Percentiles rank a stretch among this genome's conserved stretches.
phyloP scores from a whole-genome alignment of 2,888 invertebrate species.

The Arge pagana region DNA sequence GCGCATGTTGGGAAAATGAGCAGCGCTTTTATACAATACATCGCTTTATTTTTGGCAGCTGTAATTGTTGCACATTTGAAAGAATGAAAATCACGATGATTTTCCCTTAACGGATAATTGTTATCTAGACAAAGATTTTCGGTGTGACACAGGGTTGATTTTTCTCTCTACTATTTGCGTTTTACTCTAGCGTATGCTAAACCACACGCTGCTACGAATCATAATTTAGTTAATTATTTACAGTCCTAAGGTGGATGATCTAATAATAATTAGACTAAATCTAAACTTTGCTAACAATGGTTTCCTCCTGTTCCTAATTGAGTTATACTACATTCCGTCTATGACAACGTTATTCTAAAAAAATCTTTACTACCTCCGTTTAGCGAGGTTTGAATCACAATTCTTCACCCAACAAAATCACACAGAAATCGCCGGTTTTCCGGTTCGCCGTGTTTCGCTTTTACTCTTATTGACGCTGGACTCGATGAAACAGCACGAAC shows the following conservation, averaged over 20 bases:
- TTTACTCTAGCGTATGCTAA: conserved; percentile 19
- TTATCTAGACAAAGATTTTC: not conserved
- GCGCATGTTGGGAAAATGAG: not conserved
- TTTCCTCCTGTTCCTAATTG: conserved; percentile 5
- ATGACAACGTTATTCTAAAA: conserved; percentile 16
- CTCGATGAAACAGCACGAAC: conserved; percentile 21
- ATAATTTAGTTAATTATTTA: conserved; percentile 25
- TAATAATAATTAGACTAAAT: conserved; percentile 20
- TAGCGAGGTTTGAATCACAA: conserved; percentile 23
- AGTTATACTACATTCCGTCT: conserved; percentile 5
- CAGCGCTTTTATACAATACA: not conserved
- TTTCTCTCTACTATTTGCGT: conserved; percentile 22
- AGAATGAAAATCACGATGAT: not conserved
- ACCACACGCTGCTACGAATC: conserved; percentile 17
- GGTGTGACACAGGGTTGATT: conserved; percentile 22
- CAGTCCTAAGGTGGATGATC: conserved; percentile 10
- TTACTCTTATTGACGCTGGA: conserved; percentile 13
- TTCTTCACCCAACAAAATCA: conserved; percentile 21
- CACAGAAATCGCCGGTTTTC: conserved; percentile 14
- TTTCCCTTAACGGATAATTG: not conserved
- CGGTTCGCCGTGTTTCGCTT: too few species aligned
- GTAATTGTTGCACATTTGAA: not conserved
- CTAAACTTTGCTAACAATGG: conserved; percentile 22
- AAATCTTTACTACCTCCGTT: conserved; percentile 15
- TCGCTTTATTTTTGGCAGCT: not conserved